phyloP scores from a whole-genome alignment of 1,140 invertebrate species.

The Leptinotarsa texana region DNA sequence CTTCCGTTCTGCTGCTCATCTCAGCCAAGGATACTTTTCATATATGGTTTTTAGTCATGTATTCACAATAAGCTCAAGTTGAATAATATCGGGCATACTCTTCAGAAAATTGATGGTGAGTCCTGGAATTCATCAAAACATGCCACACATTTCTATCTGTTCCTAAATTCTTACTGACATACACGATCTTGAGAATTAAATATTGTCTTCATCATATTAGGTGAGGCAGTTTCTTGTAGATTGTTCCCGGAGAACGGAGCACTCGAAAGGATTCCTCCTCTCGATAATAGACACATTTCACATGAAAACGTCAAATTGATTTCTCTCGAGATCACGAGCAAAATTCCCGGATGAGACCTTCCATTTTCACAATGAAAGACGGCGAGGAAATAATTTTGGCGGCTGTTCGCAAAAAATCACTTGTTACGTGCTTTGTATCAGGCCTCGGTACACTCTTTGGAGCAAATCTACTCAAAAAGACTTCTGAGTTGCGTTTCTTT shows the following conservation, averaged over 20 bases:
- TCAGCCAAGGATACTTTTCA: too few species aligned
- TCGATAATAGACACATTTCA: conserved; percentile 17
- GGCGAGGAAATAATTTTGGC: conserved; percentile 1
- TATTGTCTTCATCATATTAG: conserved; percentile 10
- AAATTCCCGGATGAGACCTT: conserved; percentile 19
- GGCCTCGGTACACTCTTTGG: background rate
- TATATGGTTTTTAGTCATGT: too few species aligned
- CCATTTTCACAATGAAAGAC: conserved; percentile 18
- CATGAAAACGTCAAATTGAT: conserved; percentile 16
- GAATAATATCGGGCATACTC: too few species aligned
- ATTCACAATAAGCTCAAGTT: too few species aligned
- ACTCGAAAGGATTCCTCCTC: conserved; percentile 9
- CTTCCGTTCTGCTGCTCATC: too few species aligned
- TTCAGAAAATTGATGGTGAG: too few species aligned
- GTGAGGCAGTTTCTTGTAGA: background rate
- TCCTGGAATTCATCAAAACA: too few species aligned
- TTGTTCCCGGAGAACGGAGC: background rate
- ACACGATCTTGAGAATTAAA: background rate
- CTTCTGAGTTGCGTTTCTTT: too few species aligned
- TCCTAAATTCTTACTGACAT: too few species aligned
- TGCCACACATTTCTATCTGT: too few species aligned
- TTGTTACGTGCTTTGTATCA: conserved; percentile 9
- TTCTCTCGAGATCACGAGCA: conserved; percentile 13
- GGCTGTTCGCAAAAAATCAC: conserved; percentile 10
- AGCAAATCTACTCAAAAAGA: too few species aligned